Base-by-base conservation (phyloP, 2,113 vertebrate genomes). In the Phalacrocorax pelagicus region DNA sequence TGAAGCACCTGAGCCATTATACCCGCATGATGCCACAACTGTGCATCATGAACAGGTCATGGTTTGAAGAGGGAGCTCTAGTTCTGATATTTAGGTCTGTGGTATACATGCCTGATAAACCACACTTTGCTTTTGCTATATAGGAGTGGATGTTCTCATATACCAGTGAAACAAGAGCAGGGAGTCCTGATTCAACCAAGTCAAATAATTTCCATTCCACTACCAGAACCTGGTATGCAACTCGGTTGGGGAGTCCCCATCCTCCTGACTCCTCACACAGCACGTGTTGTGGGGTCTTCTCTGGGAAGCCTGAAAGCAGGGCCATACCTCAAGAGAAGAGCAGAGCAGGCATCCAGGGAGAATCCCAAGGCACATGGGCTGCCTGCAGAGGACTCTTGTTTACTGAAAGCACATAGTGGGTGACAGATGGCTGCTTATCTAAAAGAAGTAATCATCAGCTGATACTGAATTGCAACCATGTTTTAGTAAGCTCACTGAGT, bases 11-110 rank as follows among this genome's bases (percentile, higher is more conserved):
- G 11, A 67, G 26, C 27, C 38, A 38, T 63, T 34, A 22, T 16
- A 52, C 23, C 15, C 0, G 0, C 0, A 0, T 59, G 58, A 11
- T 15, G 13, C 17, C 1, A 0, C 32, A 71, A n/a, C 18, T 71
- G 46, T 1, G 0, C 2, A 0, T 42, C 42, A 34, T 2, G 2
- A n/a, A 10, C 29, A 44, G 54, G 15, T 36, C 32, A 36, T 7
- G 8, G 24, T 46, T 87, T 81, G 74, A 77, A 91, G 15, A 47
- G 12, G 61, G 42, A 83, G 49, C 14, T 32, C 16, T 42, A 3
- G n/a, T 78, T 58, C 63, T 88, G 47, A 11, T 30, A 38, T 27
- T 77, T 51, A 77, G 30, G 19, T 73, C 34, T 0, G 2, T 34
- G 63, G 16, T 40, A 30, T 19, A 36, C 5, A 2, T 22, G 23